A percentile compares a stretch with the other conserved stretches of the same genome.
phyloP scores from a whole-genome alignment of 2,888 invertebrate species.

The Escarpia spicata region DNA sequence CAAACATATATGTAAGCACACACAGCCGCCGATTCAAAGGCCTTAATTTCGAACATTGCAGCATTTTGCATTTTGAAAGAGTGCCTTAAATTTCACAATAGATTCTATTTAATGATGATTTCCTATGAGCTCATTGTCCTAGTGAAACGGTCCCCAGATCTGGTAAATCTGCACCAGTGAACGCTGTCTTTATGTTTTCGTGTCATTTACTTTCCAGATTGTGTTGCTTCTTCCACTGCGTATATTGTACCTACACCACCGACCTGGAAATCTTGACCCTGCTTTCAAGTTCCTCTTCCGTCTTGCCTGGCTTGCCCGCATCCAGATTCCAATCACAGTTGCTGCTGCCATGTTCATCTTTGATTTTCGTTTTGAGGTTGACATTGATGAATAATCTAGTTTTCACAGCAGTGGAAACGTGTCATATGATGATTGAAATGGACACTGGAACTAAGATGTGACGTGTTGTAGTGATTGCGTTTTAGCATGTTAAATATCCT shows the following conservation, averaged over 20 bases:
- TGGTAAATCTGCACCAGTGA: not conserved
- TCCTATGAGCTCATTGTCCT: too few species aligned
- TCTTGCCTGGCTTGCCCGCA: conserved; percentile 32
- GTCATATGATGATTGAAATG: not conserved
- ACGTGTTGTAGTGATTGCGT: not conserved
- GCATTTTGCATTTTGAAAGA: too few species aligned
- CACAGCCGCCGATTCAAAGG: too few species aligned
- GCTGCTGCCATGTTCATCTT: conserved; percentile 25
- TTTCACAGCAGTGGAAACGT: too few species aligned
- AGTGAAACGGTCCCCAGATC: not conserved
- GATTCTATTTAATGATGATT: too few species aligned
- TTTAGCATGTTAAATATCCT: not conserved
- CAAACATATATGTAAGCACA: too few species aligned
- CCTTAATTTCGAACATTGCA: too few species aligned
- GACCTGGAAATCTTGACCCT: not conserved
- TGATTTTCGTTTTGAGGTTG: conserved; percentile 28
- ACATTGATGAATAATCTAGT: conserved; percentile 14
- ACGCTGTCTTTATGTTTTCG: not conserved
- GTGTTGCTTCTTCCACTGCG: not conserved
- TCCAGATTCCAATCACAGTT: conserved; percentile 32
- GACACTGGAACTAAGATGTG: not conserved
- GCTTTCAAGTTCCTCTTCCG: conserved; percentile 31
- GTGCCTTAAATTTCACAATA: too few species aligned
- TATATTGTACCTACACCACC: not conserved
- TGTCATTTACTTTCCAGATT: not conserved